Evolutionary conservation across 2,797 vertebrate genomes (phyloP), one percentile per base, ranked within the genome.

Genomic region (Aythya fuligula): DNA sequence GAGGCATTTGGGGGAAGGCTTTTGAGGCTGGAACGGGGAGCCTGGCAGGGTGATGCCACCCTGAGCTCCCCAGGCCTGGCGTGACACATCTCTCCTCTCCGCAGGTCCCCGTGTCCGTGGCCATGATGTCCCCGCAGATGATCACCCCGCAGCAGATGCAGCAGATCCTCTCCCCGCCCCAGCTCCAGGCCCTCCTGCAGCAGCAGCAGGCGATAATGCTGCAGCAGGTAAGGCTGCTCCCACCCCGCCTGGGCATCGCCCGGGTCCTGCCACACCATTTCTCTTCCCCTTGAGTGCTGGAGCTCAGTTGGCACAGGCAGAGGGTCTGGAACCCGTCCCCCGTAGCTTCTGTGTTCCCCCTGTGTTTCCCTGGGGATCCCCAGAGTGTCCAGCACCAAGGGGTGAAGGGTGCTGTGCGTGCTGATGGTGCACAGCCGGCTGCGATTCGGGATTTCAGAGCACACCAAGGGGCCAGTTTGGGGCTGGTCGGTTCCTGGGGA

Each of bases 41-140:
- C 62, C 51, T 27, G 14, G 51, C 25, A 53, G 51, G 51, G 25
- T 9, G 27, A 28, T 53, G 51, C 25, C 25, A 53, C 25, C 51
- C 27, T 8, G 25, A 53, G 13, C 25, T 53, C 25, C 25, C 51
- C 39, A 21, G 62, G 25, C 53, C 19, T 24, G 8, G 17, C 34
- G 19, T 95, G 85, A 95, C 13, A 0, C 39, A 34, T 75, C 86
- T 53, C 87, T 39, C 41, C 32, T 58, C n/a, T 60, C 77, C 5
- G 0, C 95, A 99, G 99, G 99, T 99, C 43, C 99, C 99, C 0
- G 99, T 99, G 94, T 99, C 99, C 2, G 99, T 99, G 98, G 99
- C 99, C 45, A 99, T 99, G 99, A 99, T 99, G 99, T 99, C 99
- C 77, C 99, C 99, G 1, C 99, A 99, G 98, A 99, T 99, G 99